Evolutionary conservation across 2,797 vertebrate species (phyloP).

Genomic region (Lagodon rhomboides): DNA sequence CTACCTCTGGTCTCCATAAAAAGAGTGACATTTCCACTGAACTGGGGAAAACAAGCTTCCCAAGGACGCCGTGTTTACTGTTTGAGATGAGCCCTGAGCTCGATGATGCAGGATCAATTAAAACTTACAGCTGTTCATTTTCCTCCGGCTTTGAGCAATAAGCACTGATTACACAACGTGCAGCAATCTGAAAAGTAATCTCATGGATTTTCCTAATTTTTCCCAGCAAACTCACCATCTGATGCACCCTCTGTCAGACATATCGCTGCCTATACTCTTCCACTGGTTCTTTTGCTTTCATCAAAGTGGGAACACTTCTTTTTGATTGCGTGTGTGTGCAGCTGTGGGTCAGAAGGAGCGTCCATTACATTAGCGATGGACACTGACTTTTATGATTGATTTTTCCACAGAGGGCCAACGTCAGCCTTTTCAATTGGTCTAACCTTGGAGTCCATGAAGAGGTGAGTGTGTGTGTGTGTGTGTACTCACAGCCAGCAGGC

Average conservation of each 20-base stretch:
- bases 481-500: constrained; percentile 89
- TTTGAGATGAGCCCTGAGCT: constrained; percentile 14
- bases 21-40: neutral
- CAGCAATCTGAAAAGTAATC: constrained; percentile 39
- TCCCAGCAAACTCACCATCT: constrained; percentile 14
- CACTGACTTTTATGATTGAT: neutral
- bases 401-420: neutral
- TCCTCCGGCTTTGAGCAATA: constrained; percentile 25
- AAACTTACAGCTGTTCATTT: constrained; percentile 53
- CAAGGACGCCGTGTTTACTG: constrained; percentile 16
- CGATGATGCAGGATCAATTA: constrained; percentile 49
- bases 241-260: constrained; percentile 11
- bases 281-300: neutral
- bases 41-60: constrained; percentile 5
- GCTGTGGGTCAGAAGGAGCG: neutral
- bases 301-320: neutral
- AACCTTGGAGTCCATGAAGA: neutral
- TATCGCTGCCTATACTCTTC: neutral
- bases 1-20: neutral
- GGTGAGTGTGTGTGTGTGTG: constrained; percentile 8
- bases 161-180: constrained; percentile 46
- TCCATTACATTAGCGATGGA: neutral
- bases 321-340: neutral
- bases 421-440: neutral
- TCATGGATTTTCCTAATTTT: constrained; percentile 19